Evolutionary conservation across 2,797 vertebrate species (phyloP).

Genomic region (Epinephelus coioides): DNA sequence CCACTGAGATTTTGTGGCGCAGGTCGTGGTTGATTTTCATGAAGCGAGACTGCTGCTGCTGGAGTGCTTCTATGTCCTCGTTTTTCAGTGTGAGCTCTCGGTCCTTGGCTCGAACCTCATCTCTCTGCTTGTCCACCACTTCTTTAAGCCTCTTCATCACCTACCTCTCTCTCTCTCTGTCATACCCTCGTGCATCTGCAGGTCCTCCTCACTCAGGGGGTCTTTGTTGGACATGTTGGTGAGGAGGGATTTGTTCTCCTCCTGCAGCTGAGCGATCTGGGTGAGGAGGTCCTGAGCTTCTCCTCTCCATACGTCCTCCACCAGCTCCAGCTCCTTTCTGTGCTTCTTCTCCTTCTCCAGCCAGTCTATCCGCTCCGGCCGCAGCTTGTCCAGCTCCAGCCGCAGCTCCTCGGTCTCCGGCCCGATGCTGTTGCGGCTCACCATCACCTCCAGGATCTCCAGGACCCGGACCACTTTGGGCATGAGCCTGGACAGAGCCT

Average conservation of each 20-base stretch:
- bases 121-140: conserved; percentile 97
- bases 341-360: conserved; percentile 96
- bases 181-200: conserved; percentile 98
- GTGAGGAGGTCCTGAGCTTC: conserved; percentile 97
- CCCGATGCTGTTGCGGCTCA: conserved; percentile 92
- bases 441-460: conserved; percentile 98
- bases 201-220: conserved; percentile 93
- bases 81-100: conserved; percentile 94
- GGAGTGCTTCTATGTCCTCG: conserved; percentile 96
- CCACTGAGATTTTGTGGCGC: conserved; percentile 93
- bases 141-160: conserved; percentile 99
- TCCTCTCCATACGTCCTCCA: conserved; percentile 98
- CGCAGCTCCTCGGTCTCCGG: conserved; percentile 96
- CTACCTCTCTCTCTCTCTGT: conserved; percentile 94
- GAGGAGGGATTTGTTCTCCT: conserved; percentile 95
- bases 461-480: conserved; percentile 97
- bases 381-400: conserved; percentile 95
- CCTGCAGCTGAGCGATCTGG: conserved; percentile 97
- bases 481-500: conserved; percentile 95
- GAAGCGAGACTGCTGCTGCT: conserved; percentile 96
- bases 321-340: conserved; percentile 97
- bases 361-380: conserved; percentile 93
- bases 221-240: conserved; percentile 94
- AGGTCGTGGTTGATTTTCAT: conserved; percentile 99
- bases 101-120: conserved; percentile 98